phyloP scores from a whole-genome alignment of 1,140 invertebrate genomes.

The Nasonia vitripennis region DNA sequence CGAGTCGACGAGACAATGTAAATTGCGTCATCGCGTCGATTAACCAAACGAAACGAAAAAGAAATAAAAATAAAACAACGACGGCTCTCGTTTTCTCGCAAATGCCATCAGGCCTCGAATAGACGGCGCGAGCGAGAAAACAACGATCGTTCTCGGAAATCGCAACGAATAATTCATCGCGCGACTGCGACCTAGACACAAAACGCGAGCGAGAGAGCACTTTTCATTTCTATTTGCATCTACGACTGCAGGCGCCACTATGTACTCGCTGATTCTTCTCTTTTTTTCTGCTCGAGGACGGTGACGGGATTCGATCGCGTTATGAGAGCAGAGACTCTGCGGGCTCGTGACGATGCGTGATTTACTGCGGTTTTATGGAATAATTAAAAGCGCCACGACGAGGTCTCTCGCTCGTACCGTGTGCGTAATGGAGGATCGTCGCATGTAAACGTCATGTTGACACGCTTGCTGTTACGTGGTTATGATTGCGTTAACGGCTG shows the following conservation, averaged over 20 bases:
- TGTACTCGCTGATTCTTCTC: background rate
- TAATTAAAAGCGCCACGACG: background rate
- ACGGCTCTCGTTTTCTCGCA: background rate
- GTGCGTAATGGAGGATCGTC: background rate
- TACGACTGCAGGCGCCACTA: background rate
- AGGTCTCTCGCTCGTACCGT: too few relatives aligned
- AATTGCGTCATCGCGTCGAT: slow-evolving; percentile 30
- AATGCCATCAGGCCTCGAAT: background rate
- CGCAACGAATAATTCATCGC: slow-evolving; percentile 39
- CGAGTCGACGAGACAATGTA: slow-evolving; percentile 2
- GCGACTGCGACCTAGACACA: slow-evolving; percentile 43
- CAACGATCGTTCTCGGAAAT: slow-evolving; percentile 37
- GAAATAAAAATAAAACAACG: background rate
- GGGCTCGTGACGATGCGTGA: background rate
- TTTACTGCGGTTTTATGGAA: background rate
- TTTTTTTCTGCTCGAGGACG: background rate
- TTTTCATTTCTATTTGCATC: slow-evolving; percentile 34
- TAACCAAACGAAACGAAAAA: slow-evolving; percentile 7
- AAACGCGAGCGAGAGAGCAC: slow-evolving; percentile 10
- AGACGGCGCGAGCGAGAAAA: background rate
- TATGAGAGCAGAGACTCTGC: background rate
- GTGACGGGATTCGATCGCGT: slow-evolving; percentile 12
- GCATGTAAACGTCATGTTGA: background rate
- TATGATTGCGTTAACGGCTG: too few relatives aligned
- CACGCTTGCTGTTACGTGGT: background rate